phyloP scores from a whole-genome alignment of 1,140 invertebrate genomes.

The Drosophila mauritiana region DNA sequence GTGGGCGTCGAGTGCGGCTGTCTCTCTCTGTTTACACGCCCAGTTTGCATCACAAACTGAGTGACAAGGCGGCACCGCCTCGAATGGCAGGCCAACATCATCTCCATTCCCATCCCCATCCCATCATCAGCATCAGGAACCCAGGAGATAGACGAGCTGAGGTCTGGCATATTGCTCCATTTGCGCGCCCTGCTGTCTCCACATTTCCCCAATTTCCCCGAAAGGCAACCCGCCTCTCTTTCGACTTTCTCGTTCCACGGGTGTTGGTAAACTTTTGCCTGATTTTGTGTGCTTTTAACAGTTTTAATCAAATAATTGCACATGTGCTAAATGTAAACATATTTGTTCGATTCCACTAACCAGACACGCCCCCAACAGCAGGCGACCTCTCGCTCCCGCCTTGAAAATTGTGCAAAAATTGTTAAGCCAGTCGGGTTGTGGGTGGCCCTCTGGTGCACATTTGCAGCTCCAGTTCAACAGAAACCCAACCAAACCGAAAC shows the following conservation, averaged over 20 bases:
- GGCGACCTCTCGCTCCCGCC: constrained; percentile 25
- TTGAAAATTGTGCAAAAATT: constrained; percentile 76
- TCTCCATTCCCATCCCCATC: not conserved
- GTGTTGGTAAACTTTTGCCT: constrained; percentile 83
- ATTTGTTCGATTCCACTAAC: constrained; percentile 84
- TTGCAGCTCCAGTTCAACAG: constrained; percentile 44
- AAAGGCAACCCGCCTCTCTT: not conserved
- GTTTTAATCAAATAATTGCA: constrained; percentile 85
- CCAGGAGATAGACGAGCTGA: constrained; percentile 19
- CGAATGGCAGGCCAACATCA: constrained; percentile 20
- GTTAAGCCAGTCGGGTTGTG: constrained; percentile 41
- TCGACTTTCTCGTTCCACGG: constrained; percentile 28
- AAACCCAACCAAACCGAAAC: not conserved
- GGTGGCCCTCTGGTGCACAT: constrained; percentile 20
- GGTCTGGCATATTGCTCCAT: constrained; percentile 61
- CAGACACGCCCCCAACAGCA: constrained; percentile 73
- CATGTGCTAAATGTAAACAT: constrained; percentile 85
- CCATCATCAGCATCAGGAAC: constrained; percentile 10
- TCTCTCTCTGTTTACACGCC: constrained; percentile 68
- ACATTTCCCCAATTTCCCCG: constrained; percentile 8
- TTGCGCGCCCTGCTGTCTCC: constrained; percentile 56
- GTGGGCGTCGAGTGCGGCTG: not conserved
- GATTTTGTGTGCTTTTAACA: constrained; percentile 84
- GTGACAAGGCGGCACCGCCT: constrained; percentile 52
- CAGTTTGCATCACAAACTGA: constrained; percentile 76